Percentiles rank a stretch among this genome's conserved stretches.
Conservation (phyloP, 1,140 invertebrate genomes). For the Pachypeltis micranthus region DNA sequence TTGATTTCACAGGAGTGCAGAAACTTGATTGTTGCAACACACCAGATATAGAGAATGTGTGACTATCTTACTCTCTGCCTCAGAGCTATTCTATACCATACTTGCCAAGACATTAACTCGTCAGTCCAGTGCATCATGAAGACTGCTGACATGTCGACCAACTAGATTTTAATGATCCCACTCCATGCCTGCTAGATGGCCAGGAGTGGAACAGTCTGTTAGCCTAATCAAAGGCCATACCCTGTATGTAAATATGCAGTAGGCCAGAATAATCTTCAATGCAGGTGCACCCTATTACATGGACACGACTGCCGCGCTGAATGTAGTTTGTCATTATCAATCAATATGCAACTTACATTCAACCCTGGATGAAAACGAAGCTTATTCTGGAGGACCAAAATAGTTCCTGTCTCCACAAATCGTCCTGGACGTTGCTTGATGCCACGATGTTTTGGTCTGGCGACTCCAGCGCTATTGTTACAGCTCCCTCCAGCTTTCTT, state of each 20-base stretch:
- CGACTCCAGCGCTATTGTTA: conserved; percentile 46
- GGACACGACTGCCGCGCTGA: too few relatives aligned
- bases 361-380: conserved; percentile 66
- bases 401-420: conserved; percentile 47
- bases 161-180: too few relatives aligned
- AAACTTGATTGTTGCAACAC: too few relatives aligned
- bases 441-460: conserved; percentile 57
- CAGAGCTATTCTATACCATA: too few relatives aligned
- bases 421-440: conserved; percentile 54
- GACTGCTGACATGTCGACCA: too few relatives aligned
- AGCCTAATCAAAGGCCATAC: background rate
- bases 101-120: too few relatives aligned
- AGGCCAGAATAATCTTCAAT: background rate
- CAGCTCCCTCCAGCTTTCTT: conserved; percentile 55
- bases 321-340: too few relatives aligned
- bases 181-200: too few relatives aligned
- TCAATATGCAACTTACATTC: conserved; percentile 57
- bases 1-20: too few relatives aligned
- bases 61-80: too few relatives aligned
- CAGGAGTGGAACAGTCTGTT: background rate
- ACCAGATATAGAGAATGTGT: too few relatives aligned
- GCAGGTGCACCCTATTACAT: background rate
- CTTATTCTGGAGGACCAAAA: conserved; percentile 53
- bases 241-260: background rate
- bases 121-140: too few relatives aligned